Evolutionary conservation across 2,797 vertebrate genomes (phyloP).

Genomic region (Tapera naevia): DNA sequence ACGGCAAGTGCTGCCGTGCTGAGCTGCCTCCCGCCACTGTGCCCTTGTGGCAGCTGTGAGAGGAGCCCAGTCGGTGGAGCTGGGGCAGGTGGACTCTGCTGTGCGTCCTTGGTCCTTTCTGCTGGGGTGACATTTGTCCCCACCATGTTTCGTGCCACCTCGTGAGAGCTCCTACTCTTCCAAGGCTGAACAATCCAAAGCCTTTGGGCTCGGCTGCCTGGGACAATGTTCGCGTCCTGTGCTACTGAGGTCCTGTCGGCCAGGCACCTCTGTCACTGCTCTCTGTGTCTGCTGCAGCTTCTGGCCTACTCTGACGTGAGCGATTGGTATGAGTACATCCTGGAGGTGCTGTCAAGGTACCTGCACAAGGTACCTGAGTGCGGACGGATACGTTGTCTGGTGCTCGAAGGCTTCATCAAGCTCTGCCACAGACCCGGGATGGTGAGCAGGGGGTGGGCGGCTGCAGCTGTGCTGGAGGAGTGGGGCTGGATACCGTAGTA

Average conservation of each 20-base stretch:
- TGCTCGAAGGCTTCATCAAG: not conserved
- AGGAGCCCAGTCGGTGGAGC: no score
- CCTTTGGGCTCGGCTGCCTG: not conserved
- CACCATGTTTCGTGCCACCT: no score
- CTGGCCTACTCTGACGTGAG: fast-evolving
- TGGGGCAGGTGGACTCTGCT: not conserved
- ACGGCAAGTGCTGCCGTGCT: no score
- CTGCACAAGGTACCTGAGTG: fast-evolving
- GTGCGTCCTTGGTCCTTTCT: no score
- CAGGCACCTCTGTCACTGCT: not conserved
- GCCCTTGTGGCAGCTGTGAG: not conserved
- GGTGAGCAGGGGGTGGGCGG: not conserved
- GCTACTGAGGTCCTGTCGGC: not conserved
- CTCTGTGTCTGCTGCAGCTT: not conserved
- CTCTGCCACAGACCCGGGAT: not conserved
- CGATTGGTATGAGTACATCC: fast-evolving
- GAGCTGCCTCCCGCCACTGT: no score
- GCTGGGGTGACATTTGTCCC: no score
- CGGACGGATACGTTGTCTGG: not conserved
- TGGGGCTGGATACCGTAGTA: no score
- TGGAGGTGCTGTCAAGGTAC: not conserved
- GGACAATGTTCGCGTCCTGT: not conserved
- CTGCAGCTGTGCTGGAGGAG: fast-evolving
- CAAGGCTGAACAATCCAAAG: no score
- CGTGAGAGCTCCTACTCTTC: no score